A percentile compares a stretch with the other conserved stretches of the same genome.
phyloP scores from a whole-genome alignment of 2,797 vertebrate genomes.

The Dicrostonyx torquatus region DNA sequence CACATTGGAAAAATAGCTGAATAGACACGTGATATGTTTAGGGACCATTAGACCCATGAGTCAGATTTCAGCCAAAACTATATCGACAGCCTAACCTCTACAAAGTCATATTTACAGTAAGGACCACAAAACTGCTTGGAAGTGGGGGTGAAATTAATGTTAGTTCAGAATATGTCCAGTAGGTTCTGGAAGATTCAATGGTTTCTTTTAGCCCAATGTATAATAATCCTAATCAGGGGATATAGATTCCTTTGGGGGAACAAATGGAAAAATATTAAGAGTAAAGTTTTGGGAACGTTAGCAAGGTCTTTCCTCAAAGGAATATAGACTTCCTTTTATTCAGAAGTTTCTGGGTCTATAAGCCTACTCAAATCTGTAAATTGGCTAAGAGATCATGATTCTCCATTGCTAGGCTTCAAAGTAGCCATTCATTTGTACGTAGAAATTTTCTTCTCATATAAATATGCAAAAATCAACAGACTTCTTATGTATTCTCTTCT shows the following conservation, averaged over 20 bases:
- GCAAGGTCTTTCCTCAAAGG: not conserved
- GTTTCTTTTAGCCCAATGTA: not conserved
- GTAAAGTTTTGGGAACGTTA: not conserved
- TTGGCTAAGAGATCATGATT: not conserved
- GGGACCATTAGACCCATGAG: not conserved
- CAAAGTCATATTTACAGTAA: not conserved
- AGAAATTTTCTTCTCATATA: not conserved
- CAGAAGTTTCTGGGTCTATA: not conserved
- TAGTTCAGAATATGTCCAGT: not conserved
- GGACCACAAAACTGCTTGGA: not conserved
- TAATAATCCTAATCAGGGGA: not conserved
- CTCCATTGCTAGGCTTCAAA: not conserved
- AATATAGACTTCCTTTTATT: not conserved
- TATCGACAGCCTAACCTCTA: not conserved
- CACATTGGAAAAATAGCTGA: not conserved
- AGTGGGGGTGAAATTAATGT: too few species aligned
- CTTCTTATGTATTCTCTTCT: not conserved
- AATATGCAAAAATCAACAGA: not conserved
- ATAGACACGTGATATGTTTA: not conserved
- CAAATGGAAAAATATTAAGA: not conserved
- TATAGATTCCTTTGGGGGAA: not conserved
- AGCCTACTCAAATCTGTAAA: not conserved
- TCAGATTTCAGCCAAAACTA: not conserved
- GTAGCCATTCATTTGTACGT: not conserved
- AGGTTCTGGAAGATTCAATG: not conserved